Evolutionary conservation across 2,797 vertebrate genomes (phyloP), one percentile per base, ranked within the genome.

Genomic region (Hypotaenidia okinawae): DNA sequence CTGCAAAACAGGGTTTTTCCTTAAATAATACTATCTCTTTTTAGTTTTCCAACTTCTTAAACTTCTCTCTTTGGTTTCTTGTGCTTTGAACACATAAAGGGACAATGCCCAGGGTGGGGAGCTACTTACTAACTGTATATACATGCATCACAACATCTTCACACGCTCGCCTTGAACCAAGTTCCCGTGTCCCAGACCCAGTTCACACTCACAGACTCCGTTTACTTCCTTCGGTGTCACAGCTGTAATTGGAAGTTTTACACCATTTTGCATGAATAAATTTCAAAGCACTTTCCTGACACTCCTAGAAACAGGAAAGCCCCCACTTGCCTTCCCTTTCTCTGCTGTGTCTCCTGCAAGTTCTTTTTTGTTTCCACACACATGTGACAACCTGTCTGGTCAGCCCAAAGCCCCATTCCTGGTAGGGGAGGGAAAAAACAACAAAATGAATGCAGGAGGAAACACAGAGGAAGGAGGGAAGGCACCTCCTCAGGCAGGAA

Each of bases 211-310:
- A 49, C 73, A 73, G 43, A 70, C 23, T 37, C 39, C 89, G 70
- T 92, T 92, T 95, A 69, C 59, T 79, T 85, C 80, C 51, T 93
- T 81, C 67, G 39, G 70, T 84, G 54, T 49, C 24, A 0, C 41
- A 86, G 64, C 30, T 35, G 52, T 82, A 79, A 84, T 91, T 91
- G 69, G 91, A 90, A 73, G 90, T 90, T 92, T 94, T 76, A 82
- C 59, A 61, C 83, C 47, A 58, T 84, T 93, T 93, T 91, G 69
- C 79, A 67, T 90, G 35, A 91, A 76, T 4, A 27, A 35, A 84
- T 94, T 85, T 91, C 87, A 93, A 96, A 93, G 73, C 49, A n/a
- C 37, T 78, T 90, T 90, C 43, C 69, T 73, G 83, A 80, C 89
- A 70, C 87, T 96, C 93, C 93, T 88, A 84, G 51, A 85, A 91